These are phyloP conservation scores for Menidia beryllina DNA, from an alignment of 2,113 vertebrate species.

Conservation along the genomic window DNA sequence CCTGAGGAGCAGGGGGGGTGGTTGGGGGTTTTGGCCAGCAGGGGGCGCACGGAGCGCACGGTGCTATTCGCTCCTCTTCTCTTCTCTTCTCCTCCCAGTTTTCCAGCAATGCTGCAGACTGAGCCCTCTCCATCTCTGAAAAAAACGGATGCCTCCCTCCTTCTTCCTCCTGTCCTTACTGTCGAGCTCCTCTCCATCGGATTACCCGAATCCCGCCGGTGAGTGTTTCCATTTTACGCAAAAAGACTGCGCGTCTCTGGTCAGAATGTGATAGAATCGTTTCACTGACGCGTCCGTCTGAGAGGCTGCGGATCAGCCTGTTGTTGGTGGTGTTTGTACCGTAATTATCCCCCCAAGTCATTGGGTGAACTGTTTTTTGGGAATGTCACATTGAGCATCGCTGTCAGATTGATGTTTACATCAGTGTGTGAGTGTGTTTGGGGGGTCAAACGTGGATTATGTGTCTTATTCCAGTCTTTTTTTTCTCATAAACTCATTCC, in stretches of 20 bases:
- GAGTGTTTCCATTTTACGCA: slow-evolving; percentile 20
- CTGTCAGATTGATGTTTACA: slow-evolving; percentile 12
- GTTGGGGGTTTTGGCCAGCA: slow-evolving; percentile 33
- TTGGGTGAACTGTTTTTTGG: neutral
- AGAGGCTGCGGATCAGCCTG: slow-evolving; percentile 38
- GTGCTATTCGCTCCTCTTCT: slow-evolving; percentile 33
- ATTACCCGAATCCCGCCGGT: slow-evolving; percentile 37
- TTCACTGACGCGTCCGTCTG: slow-evolving; percentile 39
- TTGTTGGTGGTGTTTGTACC: neutral
- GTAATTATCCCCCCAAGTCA: neutral
- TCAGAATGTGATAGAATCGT: neutral
- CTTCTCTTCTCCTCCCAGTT: slow-evolving; percentile 47
- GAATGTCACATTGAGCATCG: neutral
- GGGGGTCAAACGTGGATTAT: slow-evolving; percentile 12
- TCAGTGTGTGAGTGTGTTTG: slow-evolving; percentile 8
- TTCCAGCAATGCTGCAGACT: slow-evolving; percentile 59
- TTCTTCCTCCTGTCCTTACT: slow-evolving; percentile 2
- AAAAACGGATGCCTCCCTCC: slow-evolving; percentile 14
- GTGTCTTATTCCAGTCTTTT: neutral
- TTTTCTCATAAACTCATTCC: neutral
- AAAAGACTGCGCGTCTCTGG: neutral
- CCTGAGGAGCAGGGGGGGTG: too few relatives aligned
- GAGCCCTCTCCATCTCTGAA: slow-evolving; percentile 17
- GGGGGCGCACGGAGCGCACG: slow-evolving; percentile 45
- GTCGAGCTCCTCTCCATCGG: slow-evolving; percentile 6